Evolutionary conservation across 1,140 invertebrate species (phyloP), one percentile per base, ranked within the genome.

Genomic region (Diabrotica undecimpunctata): DNA sequence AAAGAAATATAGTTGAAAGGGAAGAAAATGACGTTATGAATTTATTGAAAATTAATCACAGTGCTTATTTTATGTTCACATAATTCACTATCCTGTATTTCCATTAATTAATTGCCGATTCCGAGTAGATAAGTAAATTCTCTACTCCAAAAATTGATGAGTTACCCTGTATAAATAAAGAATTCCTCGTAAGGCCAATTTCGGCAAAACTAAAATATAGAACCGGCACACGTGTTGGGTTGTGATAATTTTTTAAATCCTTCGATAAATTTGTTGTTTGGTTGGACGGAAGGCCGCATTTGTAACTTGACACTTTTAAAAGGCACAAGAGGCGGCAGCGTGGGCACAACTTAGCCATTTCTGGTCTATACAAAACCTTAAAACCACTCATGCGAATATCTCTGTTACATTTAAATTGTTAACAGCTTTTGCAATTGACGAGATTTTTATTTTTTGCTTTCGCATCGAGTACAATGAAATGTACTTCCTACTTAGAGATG

Each of bases 281-380:
- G 55, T 37, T 38, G 55, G 38, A 57, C 36, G 55, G 55, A 57
- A 57, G 55, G 55, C 37, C 63, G 64, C 65, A 46, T 68, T 62
- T 68, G 67, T 68, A 68, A 68, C 67, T 10, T 68, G 67, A 68
- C 67, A 68, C 67, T 68, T 62, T 68, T 39, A 65, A 63, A 66
- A 62, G 63, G 61, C 61, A 54, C 38, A 8, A 37, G 13, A 38
- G 39, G 61, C 46, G 36, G 11, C 37, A 50, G n/a, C 25, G 11
- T 38, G n/a, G 61, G 59, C 60, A 56, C 36, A 65, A 54, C 62
- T 53, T 70, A 66, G 69, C 66, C 66, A 68, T 70, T 69, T 64
- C 65, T 66, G 57, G 61, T 41, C 54, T 61, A 53, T 66, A 61
- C 35, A 56, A 68, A 68, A 66, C 63, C 66, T 65, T 60, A 68